Percentiles rank a stretch among this genome's conserved stretches.
phyloP scores from a whole-genome alignment of 37 sponge, comb jelly and placozoan genomes.

The Halichondria panicea region DNA sequence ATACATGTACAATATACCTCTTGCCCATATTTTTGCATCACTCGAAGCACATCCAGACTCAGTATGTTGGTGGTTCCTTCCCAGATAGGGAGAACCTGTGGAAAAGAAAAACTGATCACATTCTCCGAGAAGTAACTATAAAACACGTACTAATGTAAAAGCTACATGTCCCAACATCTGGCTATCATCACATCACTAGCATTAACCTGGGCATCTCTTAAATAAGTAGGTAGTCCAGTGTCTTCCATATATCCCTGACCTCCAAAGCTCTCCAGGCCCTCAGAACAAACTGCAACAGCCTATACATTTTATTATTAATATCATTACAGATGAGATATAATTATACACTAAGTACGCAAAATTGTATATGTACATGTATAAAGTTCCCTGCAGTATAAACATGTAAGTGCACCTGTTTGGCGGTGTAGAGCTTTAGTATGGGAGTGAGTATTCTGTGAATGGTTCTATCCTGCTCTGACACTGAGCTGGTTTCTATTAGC shows the following conservation, averaged over 20 bases:
- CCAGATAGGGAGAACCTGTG: constrained; percentile 93
- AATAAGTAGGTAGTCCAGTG: constrained; percentile 84
- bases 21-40: constrained; percentile 48
- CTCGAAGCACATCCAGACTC: constrained; percentile 82
- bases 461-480: constrained; percentile 16
- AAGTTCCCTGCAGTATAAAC: background rate
- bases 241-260: constrained; percentile 98
- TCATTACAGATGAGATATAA: background rate
- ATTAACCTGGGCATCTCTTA: constrained; percentile 93
- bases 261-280: constrained; percentile 95
- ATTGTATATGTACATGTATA: background rate
- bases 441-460: constrained; percentile 79
- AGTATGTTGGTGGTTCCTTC: constrained; percentile 96
- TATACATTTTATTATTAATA: constrained; percentile 4
- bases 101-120: constrained; percentile 13
- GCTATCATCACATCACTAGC: too few relatives aligned
- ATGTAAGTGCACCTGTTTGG: constrained; percentile 59
- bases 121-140: background rate
- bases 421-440: constrained; percentile 92
- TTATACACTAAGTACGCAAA: background rate
- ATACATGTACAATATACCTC: constrained; percentile 16
- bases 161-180: too few relatives aligned
- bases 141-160: background rate
- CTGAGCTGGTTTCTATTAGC: constrained; percentile 50
- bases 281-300: constrained; percentile 76